Conservation (phyloP, 2,888 invertebrate species). For the Drosophila siamana region DNA sequence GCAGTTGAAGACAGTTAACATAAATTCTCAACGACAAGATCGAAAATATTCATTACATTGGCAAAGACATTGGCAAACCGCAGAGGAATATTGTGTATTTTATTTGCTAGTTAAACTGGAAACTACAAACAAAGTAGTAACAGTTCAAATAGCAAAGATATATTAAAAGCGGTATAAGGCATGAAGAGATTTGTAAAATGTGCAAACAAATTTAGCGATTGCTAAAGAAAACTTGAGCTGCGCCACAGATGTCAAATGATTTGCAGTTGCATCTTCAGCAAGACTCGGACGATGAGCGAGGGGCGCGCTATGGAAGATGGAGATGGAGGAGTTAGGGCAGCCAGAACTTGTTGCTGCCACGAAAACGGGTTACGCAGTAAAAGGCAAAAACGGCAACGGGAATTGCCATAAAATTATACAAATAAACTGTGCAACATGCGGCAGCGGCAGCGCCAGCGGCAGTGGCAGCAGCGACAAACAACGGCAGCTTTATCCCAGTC, state of each 20-base stretch:
- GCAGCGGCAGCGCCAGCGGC: constrained; percentile 1
- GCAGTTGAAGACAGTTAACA: background rate
- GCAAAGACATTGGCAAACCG: background rate
- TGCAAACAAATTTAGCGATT: background rate
- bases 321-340: constrained; percentile 17
- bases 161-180: too few species aligned
- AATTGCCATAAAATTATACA: constrained; percentile 34
- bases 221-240: background rate
- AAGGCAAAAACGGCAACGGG: constrained; percentile 26
- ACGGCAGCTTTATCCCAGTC: background rate
- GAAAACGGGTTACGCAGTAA: constrained; percentile 58
- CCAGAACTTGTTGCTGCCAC: constrained; percentile 58
- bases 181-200: background rate
- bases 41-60: too few species aligned
- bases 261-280: constrained; percentile 13
- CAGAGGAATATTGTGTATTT: too few species aligned
- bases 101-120: too few species aligned
- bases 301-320: background rate
- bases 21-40: too few species aligned
- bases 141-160: too few species aligned
- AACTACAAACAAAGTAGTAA: too few species aligned
- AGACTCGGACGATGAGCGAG: background rate
- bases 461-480: background rate
- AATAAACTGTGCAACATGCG: constrained; percentile 39
- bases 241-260: background rate